Evolutionary conservation across 2,888 invertebrate genomes (phyloP).

Genomic region (Drosophila neotestacea): DNA sequence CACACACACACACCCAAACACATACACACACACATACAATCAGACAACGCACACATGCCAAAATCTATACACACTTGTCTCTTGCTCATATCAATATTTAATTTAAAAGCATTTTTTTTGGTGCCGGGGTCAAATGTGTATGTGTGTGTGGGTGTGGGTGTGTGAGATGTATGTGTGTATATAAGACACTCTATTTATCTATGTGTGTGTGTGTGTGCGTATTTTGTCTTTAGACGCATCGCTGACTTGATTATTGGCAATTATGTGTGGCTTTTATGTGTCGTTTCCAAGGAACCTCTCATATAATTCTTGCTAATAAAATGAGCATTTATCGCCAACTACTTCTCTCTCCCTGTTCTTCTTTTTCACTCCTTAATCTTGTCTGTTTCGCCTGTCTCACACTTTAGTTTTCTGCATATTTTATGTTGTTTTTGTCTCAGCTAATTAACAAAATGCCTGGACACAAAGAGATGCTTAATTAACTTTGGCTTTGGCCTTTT

Average conservation of each 20-base stretch:
- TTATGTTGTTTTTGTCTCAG: constrained; percentile 21
- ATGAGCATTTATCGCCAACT: constrained; percentile 32
- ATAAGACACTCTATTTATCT: background rate
- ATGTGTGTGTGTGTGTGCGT: constrained; percentile 7
- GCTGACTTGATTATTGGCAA: constrained; percentile 72
- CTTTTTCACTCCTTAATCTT: background rate
- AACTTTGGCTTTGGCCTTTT: constrained; percentile 36
- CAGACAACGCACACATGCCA: background rate
- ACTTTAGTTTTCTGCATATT: constrained; percentile 22
- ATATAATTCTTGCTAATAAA: constrained; percentile 46
- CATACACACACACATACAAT: constrained; percentile 6
- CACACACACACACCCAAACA: background rate
- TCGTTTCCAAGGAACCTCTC: constrained; percentile 12
- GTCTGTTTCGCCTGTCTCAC: background rate
- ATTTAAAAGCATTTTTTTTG: constrained; percentile 18
- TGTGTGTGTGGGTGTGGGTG: background rate
- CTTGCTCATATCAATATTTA: constrained; percentile 23
- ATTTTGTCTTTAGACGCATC: constrained; percentile 23
- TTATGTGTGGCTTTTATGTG: constrained; percentile 65
- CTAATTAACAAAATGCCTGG: constrained; percentile 36
- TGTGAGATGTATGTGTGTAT: background rate
- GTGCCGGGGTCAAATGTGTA: constrained; percentile 21
- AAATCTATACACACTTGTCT: background rate
- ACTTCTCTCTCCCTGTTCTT: background rate
- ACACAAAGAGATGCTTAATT: constrained; percentile 54